Evolutionary conservation across 2,797 vertebrate species (phyloP).

Genomic region (Loriculus beryllinus): DNA sequence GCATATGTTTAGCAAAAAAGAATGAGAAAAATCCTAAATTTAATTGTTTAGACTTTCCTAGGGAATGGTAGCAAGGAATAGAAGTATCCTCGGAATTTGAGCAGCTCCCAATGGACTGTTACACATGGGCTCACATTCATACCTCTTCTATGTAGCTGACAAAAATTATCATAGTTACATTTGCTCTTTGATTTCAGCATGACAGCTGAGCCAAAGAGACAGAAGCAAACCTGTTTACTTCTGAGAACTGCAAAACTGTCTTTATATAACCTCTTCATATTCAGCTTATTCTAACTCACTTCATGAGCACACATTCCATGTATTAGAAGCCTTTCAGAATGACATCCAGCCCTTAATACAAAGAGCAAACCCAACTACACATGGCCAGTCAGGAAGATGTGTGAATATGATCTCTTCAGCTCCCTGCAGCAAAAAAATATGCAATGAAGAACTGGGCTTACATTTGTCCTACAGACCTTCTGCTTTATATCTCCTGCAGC

Average conservation of each 20-base stretch:
- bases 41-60: background rate
- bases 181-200: background rate
- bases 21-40: background rate
- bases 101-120: background rate
- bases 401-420: background rate
- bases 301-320: background rate
- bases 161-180: background rate
- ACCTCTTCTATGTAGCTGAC: background rate
- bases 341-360: background rate
- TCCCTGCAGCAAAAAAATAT: background rate
- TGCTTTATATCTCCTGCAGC: background rate
- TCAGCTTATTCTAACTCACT: background rate
- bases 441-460: background rate
- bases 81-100: background rate
- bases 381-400: background rate
- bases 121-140: background rate
- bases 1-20: background rate
- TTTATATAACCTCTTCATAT: background rate
- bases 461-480: background rate
- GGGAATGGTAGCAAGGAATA: background rate
- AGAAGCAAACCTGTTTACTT: background rate
- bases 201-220: background rate
- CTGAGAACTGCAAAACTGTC: background rate
- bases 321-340: background rate
- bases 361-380: background rate